These are phyloP conservation scores for Papilio polyxenes DNA, from an alignment of 1,140 invertebrate species.

Conservation along the genomic window DNA sequence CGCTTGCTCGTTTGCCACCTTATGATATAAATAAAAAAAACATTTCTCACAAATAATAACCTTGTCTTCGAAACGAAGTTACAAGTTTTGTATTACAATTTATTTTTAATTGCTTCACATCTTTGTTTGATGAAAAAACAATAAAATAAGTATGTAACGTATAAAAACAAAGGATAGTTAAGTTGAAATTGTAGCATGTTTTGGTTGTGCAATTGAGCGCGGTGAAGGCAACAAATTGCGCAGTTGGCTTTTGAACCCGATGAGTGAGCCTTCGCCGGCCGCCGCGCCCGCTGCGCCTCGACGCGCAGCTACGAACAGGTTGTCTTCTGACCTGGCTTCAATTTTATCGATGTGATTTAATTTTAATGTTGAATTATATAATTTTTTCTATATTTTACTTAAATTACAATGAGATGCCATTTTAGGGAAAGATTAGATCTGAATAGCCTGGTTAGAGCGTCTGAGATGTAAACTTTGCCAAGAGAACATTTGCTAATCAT, in stretches of 20 bases:
- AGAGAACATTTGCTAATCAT: too few species aligned
- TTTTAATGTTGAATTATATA: not conserved
- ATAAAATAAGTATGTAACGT: constrained; percentile 22
- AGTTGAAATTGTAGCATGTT: constrained; percentile 39
- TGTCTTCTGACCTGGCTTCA: not conserved
- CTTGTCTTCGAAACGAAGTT: not conserved
- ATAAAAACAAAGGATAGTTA: constrained; percentile 37
- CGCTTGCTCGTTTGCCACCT: too few species aligned
- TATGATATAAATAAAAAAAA: too few species aligned
- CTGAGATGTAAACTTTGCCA: too few species aligned
- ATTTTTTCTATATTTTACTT: not conserved
- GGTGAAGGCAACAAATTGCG: constrained; percentile 60
- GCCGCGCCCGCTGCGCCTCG: not conserved
- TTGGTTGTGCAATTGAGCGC: constrained; percentile 41
- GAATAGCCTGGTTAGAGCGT: too few species aligned
- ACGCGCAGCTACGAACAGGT: constrained; percentile 20
- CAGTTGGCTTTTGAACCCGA: constrained; percentile 73
- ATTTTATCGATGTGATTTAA: constrained; percentile 19
- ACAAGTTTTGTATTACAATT: not conserved
- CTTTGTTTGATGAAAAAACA: constrained; percentile 16
- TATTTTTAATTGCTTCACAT: constrained; percentile 8
- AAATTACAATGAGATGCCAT: too few species aligned
- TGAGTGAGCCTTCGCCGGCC: constrained; percentile 71
- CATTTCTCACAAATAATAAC: not conserved
- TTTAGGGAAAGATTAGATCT: too few species aligned